phyloP scores from a whole-genome alignment of 2,888 invertebrate genomes.

The Aleiodes testaceus region DNA sequence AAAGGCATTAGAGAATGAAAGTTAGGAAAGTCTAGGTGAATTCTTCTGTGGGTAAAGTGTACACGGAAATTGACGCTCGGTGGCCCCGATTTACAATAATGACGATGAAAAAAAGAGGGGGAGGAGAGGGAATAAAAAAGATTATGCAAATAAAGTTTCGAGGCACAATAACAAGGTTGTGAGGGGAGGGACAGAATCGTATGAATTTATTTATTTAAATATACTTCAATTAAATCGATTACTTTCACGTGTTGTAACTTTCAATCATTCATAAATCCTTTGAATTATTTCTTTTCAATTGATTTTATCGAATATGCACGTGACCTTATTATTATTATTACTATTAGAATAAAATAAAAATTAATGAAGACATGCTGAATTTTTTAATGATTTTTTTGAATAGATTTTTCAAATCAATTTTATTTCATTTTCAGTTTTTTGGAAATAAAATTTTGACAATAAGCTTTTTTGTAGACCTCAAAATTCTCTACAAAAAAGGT shows the following conservation, averaged over 20 bases:
- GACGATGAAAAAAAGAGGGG: background rate
- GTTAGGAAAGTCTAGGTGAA: conserved; percentile 28
- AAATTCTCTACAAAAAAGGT: too few relatives aligned
- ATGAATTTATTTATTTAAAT: background rate
- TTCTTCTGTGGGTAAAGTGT: conserved; percentile 15
- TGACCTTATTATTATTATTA: too few relatives aligned
- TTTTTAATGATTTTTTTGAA: too few relatives aligned
- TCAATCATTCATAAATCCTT: background rate
- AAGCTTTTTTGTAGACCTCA: too few relatives aligned
- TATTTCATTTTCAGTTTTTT: too few relatives aligned
- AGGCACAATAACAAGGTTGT: too few relatives aligned
- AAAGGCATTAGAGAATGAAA: conserved; percentile 28
- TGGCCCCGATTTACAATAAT: conserved; percentile 24
- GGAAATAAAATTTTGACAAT: too few relatives aligned
- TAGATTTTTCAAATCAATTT: background rate
- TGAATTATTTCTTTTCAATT: conserved; percentile 8
- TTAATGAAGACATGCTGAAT: too few relatives aligned
- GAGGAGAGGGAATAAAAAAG: background rate
- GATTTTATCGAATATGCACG: background rate
- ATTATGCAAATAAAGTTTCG: background rate
- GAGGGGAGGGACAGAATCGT: background rate
- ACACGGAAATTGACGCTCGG: conserved; percentile 17
- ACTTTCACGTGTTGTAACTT: background rate
- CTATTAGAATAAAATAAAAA: too few relatives aligned
- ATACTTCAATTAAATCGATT: conserved; percentile 5